Percentiles rank a stretch among this genome's conserved stretches.
Conservation (phyloP, 2,113 vertebrate genomes). For the Odontophorus gujanensis region DNA sequence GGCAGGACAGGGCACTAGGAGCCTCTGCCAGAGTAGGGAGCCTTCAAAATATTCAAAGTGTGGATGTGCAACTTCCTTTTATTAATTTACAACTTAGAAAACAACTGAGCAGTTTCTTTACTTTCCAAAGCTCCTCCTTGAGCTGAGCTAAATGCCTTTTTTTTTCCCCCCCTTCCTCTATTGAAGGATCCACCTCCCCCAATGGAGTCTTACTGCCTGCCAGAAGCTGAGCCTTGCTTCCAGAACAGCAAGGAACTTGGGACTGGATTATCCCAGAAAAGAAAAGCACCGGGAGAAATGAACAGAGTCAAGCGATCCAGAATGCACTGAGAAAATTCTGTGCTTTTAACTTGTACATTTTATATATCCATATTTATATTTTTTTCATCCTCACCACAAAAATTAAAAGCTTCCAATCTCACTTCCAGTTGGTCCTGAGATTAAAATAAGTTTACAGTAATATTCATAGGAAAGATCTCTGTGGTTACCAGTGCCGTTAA, state of each 20-base stretch:
- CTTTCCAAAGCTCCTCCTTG: neutral
- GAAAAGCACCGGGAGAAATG: conserved; percentile 82
- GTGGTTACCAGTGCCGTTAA: neutral
- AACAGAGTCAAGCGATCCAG: conserved; percentile 82
- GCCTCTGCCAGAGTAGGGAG: neutral
- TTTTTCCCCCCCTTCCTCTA: neutral
- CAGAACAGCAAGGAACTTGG: conserved; percentile 63
- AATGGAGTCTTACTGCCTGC: conserved; percentile 83
- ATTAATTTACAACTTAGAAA: neutral
- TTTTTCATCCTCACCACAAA: conserved; percentile 7
- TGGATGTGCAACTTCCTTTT: neutral
- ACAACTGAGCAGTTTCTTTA: neutral
- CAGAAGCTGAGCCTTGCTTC: conserved; percentile 66
- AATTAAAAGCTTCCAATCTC: conserved; percentile 39
- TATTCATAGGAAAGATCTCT: neutral
- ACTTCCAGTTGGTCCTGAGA: neutral
- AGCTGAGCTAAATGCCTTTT: neutral
- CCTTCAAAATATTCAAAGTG: neutral
- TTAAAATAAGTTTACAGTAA: conserved; percentile 30
- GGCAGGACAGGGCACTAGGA: neutral
- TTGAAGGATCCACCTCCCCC: conserved; percentile 87
- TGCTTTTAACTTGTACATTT: conserved; percentile 10
- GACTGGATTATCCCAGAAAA: conserved; percentile 83
- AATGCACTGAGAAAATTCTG: conserved; percentile 67
- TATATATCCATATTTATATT: conserved; percentile 50